Evolutionary conservation across 2,888 invertebrate genomes (phyloP), one percentile per base, ranked within the genome.

Genomic region (Liopterus haemorrhoidalis): DNA sequence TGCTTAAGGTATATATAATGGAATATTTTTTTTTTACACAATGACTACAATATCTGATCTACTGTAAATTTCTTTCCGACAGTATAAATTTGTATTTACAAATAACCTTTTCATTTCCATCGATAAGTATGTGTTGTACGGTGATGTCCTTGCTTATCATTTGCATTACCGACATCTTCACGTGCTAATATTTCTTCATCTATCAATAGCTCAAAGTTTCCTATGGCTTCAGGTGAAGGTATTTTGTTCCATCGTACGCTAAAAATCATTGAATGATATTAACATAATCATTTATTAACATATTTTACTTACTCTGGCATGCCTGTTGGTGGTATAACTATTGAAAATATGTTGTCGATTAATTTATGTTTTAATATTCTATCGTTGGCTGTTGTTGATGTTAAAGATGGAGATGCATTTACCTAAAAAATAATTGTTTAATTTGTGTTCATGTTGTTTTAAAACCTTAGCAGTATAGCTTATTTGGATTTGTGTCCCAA

Each of bases 391-490:
- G 95, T 96, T 0, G 95, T 96, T 0, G 94, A 90, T 1, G 93
- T 89, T 49, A 95, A 67, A 0, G 95, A 93, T 0, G 95, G 95
- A 0, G 94, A 95, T 1, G 95, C 92, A 63, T 95, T 95, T n/a
- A 91, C 90, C 80, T 81, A 54, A 20, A 60, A 41, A 36, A 47
- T 28, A 19, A 16, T 18, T 31, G 15, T 8, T 21, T 22, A 8
- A 12, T 20, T 37, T 9, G 22, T 39, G n/a, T 3, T 8, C 21
- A 35, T 12, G 8, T 21, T 3, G 18, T 22, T 14, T 12, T 22
- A 9, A n/a, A 38, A 9, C 20, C 25, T 28, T 5, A 25, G 33
- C 38, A 31, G n/a, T 8, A 4, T 25, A 27, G 19, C 4, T 11
- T 32, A 39, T 18, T 21, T 5, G 11, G n/a, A 38, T 20, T 32